Percentiles rank a stretch among this genome's conserved stretches.
Conservation (phyloP, 2,888 invertebrate species). For the Herminia tarsipennalis region DNA sequence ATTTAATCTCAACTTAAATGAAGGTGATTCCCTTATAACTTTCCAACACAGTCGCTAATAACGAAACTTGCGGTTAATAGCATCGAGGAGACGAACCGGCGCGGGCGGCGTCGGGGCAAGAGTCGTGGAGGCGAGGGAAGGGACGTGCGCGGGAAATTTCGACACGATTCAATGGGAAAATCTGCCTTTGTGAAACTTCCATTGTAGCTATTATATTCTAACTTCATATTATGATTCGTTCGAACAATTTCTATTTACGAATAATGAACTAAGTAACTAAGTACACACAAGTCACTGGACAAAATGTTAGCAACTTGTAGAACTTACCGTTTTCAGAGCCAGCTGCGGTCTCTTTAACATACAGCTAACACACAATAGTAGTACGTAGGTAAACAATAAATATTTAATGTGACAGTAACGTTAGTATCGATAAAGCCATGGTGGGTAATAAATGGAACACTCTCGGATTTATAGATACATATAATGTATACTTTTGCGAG, state of each 20-base stretch:
- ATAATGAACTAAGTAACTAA: constrained; percentile 33
- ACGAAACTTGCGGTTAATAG: constrained; percentile 82
- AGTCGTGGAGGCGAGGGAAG: constrained; percentile 36
- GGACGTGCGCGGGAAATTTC: constrained; percentile 61
- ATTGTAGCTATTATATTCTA: constrained; percentile 67
- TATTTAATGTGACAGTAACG: constrained; percentile 61
- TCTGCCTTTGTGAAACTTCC: constrained; percentile 77
- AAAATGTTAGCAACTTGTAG: constrained; percentile 13
- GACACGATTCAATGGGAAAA: constrained; percentile 80
- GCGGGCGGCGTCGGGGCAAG: constrained; percentile 16
- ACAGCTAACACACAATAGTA: constrained; percentile 27
- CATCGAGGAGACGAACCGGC: constrained; percentile 43
- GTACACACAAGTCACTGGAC: constrained; percentile 13
- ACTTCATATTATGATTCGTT: constrained; percentile 50
- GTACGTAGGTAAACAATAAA: constrained; percentile 45
- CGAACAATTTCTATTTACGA: constrained; percentile 40
- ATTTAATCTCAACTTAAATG: constrained; percentile 82
- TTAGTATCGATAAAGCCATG: constrained; percentile 63
- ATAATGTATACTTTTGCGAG: constrained; percentile 58
- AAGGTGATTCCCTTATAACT: constrained; percentile 81
- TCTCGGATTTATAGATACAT: constrained; percentile 73
- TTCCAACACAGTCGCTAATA: constrained; percentile 80
- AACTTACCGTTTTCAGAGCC: constrained; percentile 9
- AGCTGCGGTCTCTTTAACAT: constrained; percentile 10
- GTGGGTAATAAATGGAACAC: constrained; percentile 70